Conservation (phyloP, 2,113 vertebrate genomes). For the Cyprinodon variegatus region DNA sequence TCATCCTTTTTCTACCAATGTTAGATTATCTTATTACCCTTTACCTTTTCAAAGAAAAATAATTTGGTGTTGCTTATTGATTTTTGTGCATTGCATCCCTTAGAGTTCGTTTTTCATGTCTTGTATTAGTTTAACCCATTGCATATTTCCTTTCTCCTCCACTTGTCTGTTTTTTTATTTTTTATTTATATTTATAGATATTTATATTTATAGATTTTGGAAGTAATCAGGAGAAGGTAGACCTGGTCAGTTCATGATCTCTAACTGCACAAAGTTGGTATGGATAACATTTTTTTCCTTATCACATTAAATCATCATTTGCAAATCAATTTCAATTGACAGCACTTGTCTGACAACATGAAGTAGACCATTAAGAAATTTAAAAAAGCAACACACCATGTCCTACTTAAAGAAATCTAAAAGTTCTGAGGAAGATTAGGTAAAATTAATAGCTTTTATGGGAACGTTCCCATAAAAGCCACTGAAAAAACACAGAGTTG, state of each 20-base stretch:
- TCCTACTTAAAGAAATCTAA: background rate
- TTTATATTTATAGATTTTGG: too few relatives aligned
- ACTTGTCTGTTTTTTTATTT: too few relatives aligned
- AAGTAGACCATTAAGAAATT: background rate
- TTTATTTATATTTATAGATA: too few relatives aligned
- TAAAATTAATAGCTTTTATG: background rate
- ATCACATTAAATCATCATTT: background rate
- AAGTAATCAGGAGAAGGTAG: too few relatives aligned
- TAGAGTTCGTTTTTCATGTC: background rate
- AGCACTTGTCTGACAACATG: background rate
- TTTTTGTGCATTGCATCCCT: background rate
- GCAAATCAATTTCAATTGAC: background rate
- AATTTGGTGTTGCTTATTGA: background rate
- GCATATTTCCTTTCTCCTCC: background rate
- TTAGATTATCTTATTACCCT: background rate
- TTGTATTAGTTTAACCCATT: background rate
- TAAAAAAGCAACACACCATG: too few relatives aligned
- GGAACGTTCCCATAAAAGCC: too few relatives aligned
- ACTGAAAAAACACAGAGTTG: too few relatives aligned
- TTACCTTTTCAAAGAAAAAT: background rate
- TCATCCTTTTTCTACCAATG: constrained; percentile 22
- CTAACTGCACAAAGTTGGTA: background rate
- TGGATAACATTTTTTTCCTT: background rate
- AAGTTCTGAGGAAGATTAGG: background rate
- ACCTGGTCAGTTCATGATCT: too few relatives aligned